Evolutionary conservation across 1,140 invertebrate species (phyloP), one percentile per base, ranked within the genome.

Genomic region (Drosophila bifasciata): DNA sequence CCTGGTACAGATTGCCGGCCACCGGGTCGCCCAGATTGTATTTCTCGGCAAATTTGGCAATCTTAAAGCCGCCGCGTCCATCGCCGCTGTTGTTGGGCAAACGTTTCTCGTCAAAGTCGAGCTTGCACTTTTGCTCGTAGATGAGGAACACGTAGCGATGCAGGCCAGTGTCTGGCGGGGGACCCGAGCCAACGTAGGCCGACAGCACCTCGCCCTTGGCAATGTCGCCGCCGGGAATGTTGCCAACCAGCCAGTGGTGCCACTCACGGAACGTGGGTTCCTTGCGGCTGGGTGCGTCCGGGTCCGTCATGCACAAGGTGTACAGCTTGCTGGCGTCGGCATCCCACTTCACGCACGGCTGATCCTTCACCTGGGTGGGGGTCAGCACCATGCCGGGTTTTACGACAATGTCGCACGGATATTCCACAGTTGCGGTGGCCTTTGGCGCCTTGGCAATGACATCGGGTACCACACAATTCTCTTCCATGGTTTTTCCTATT

Each of bases 241-340:
- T 99, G 3, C 94, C 96, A 0, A 99, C 96, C 2, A 98, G 91
- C 97, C 97, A 99, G 91, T 98, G 98, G 86, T 97, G 96, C 96
- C 96, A 98, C 92, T 98, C 97, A 13, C 97, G 93, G 83, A 94
- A 96, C 46, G 93, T 96, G 0, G 95, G 96, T 51, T 96, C 93
- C 9, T 94, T 92, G 4, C 97, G 94, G 79, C 95, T 97, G 13
- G 97, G 97, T 7, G 91, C 91, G 69, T 91, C 91, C 2, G 91
- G 91, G 59, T 91, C 91, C 94, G 89, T 91, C 90, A 97, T 96
- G 75, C 94, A 95, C 1, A 98, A 91, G 2, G 96, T 97, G 85
- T 98, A 98, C 52, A 93, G 94, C 13, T 92, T 89, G 41, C 91
- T 88, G 1, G 92, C 19, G 19, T 96, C 94, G 1, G 94, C 94